Evolutionary conservation across 2,888 invertebrate genomes (phyloP).

Genomic region (Thera obeliscata): DNA sequence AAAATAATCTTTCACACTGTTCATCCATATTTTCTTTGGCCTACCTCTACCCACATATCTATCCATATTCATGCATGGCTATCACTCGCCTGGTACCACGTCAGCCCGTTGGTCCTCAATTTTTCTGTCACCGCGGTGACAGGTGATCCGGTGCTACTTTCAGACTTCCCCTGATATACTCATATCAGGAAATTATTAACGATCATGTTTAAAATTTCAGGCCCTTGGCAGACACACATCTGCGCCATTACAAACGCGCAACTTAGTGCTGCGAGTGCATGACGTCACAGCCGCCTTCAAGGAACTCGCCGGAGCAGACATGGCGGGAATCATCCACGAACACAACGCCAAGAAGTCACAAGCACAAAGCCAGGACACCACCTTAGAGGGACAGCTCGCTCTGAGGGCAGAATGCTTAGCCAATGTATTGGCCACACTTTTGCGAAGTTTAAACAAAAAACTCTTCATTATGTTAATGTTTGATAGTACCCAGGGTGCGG

Average conservation of each 20-base stretch:
- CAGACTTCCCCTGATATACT: too few species aligned
- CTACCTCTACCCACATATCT: too few species aligned
- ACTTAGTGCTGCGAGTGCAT: constrained; percentile 91
- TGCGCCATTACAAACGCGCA: constrained; percentile 91
- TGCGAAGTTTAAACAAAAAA: constrained; percentile 91
- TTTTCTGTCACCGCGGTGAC: too few species aligned
- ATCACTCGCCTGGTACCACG: too few species aligned
- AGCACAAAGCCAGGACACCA: constrained; percentile 66
- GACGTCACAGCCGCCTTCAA: constrained; percentile 93
- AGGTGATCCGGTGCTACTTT: too few species aligned
- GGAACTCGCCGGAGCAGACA: constrained; percentile 89
- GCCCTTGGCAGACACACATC: constrained; percentile 90
- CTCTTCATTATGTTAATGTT: too few species aligned
- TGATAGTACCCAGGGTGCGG: too few species aligned
- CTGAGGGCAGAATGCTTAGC: constrained; percentile 93
- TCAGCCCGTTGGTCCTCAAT: too few species aligned
- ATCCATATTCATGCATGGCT: too few species aligned
- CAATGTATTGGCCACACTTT: constrained; percentile 90
- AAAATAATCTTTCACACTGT: too few species aligned
- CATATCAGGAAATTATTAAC: too few species aligned
- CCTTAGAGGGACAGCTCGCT: constrained; percentile 88
- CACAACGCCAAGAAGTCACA: constrained; percentile 66
- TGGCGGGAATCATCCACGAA: constrained; percentile 83
- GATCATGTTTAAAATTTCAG: constrained; percentile 47
- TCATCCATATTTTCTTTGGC: too few species aligned